Conservation (phyloP, 2,113 vertebrate species). For the Strix uralensis region DNA sequence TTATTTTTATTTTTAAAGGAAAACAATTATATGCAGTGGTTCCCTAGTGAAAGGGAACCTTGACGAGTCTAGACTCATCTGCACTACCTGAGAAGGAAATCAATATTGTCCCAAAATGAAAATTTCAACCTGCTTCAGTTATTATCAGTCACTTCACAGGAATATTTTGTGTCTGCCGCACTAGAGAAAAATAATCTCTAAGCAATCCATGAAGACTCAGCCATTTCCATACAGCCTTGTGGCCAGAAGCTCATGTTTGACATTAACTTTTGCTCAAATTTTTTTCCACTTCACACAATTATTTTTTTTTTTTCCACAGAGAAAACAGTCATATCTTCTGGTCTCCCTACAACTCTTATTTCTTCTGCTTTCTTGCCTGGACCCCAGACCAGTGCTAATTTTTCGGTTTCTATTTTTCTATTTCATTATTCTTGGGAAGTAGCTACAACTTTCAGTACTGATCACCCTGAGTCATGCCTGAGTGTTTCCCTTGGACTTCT, state of each 20-base stretch:
- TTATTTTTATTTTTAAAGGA: not conserved
- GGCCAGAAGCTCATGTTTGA: not conserved
- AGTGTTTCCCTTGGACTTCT: not conserved
- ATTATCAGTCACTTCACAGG: not conserved
- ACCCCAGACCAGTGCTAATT: not conserved
- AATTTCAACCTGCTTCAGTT: not conserved
- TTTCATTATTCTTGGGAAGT: not conserved
- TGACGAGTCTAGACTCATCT: not conserved
- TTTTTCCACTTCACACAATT: not conserved
- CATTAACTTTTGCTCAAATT: not conserved
- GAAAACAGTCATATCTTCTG: not conserved
- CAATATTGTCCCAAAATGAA: not conserved
- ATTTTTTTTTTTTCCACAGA: fast-evolving
- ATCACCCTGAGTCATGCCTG: not conserved
- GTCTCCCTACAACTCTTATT: not conserved
- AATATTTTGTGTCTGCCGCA: not conserved
- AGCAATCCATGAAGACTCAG: not conserved
- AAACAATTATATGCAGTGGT: not conserved
- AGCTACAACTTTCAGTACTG: not conserved
- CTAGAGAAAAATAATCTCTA: not conserved
- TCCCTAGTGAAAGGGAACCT: not conserved
- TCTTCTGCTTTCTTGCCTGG: not conserved
- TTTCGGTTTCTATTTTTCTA: not conserved
- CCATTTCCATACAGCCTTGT: not conserved
- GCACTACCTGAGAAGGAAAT: not conserved